Percentiles rank a stretch among this genome's conserved stretches.
Evolutionary conservation across 2,113 vertebrate species (phyloP).

Genomic region (Scatophagus argus): DNA sequence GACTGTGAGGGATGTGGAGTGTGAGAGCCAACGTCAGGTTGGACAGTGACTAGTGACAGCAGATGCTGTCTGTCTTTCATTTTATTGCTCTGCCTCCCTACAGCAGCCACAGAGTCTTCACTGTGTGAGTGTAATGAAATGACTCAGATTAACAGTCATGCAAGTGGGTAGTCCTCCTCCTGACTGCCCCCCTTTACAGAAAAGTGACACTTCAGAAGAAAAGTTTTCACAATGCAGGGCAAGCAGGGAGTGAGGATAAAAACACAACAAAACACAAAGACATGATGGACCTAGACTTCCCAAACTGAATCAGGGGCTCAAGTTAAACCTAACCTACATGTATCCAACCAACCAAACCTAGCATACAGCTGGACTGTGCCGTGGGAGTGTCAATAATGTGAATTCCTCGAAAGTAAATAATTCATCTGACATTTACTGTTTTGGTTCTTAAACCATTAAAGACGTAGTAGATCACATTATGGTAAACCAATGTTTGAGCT

Average conservation of each 20-base stretch:
- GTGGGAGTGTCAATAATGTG: neutral
- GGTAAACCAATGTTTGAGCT: too few relatives aligned
- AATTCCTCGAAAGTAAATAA: neutral
- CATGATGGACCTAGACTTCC: conserved; percentile 65
- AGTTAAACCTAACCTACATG: too few relatives aligned
- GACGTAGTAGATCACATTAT: neutral
- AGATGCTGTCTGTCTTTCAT: conserved; percentile 44
- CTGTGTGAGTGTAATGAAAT: conserved; percentile 29
- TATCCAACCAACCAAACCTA: too few relatives aligned
- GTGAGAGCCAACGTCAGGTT: conserved; percentile 39
- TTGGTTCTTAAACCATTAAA: neutral
- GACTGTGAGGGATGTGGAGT: conserved; percentile 64
- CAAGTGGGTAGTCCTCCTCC: conserved; percentile 19
- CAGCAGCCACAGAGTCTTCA: conserved; percentile 19
- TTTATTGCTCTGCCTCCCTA: conserved; percentile 2
- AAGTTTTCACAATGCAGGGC: conserved; percentile 30
- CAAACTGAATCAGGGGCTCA: conserved; percentile 56
- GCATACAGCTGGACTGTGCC: neutral
- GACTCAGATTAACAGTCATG: conserved; percentile 33
- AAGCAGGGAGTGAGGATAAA: conserved; percentile 7
- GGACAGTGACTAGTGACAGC: conserved; percentile 38
- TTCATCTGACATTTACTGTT: neutral
- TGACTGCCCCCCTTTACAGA: conserved; percentile 19
- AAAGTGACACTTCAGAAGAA: conserved; percentile 73
- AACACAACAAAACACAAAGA: conserved; percentile 57